These are phyloP conservation scores for Caenorhabditis sp. DNA, from an alignment of 2,888 invertebrate species.

Conservation along the genomic window DNA sequence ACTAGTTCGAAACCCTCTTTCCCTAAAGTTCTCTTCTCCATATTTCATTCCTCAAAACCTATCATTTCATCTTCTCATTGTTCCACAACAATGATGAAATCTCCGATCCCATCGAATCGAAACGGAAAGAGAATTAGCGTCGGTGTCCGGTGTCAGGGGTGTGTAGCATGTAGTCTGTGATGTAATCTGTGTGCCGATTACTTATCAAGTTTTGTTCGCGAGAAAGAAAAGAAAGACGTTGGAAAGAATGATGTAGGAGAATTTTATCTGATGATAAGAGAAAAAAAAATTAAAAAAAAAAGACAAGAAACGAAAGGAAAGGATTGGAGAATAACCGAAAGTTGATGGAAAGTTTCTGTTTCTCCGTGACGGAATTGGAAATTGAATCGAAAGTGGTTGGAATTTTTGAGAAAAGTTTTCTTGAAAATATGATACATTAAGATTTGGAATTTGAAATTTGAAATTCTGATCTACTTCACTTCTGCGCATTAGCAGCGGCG, in stretches of 20 bases:
- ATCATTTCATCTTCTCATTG: neutral
- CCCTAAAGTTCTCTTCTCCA: neutral
- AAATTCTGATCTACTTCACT: neutral
- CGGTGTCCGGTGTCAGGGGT: neutral
- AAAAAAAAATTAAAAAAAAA: too few species aligned
- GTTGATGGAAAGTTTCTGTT: too few species aligned
- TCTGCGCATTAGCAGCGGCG: constrained; percentile 16
- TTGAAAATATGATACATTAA: too few species aligned
- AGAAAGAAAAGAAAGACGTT: too few species aligned
- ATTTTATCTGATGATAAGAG: too few species aligned
- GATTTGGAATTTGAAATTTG: neutral
- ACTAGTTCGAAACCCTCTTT: neutral
- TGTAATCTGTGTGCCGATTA: neutral
- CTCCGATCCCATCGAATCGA: neutral
- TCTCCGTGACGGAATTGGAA: neutral
- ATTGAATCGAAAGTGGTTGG: neutral
- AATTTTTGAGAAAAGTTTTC: neutral
- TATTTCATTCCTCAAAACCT: neutral
- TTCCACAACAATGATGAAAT: neutral
- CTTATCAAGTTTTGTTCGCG: neutral
- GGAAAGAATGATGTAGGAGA: neutral
- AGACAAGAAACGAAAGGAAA: too few species aligned
- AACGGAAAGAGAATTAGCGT: neutral
- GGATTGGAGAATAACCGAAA: too few species aligned
- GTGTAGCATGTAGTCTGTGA: neutral